A percentile compares a stretch with the other conserved stretches of the same genome.
Evolutionary conservation across 2,113 vertebrate species (phyloP).

Genomic region (Pelecanoides urinatrix): DNA sequence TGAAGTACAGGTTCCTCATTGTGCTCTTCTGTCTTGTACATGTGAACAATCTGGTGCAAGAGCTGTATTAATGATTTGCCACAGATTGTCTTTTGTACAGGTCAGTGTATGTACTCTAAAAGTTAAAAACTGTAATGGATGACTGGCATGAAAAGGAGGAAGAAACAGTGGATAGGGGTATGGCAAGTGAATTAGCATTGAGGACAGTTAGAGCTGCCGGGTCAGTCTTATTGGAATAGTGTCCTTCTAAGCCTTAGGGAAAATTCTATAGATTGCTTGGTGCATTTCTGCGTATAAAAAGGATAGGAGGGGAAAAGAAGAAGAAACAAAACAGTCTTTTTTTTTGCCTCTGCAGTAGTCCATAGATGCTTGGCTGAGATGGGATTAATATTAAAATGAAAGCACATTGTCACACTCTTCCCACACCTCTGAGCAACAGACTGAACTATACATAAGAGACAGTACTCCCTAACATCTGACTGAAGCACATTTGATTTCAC

Average conservation of each 20-base stretch:
- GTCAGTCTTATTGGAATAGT: neutral
- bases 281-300: neutral
- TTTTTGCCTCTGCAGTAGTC: neutral
- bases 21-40: neutral
- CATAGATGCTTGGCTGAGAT: constrained; percentile 43
- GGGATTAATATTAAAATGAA: constrained; percentile 65
- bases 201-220: neutral
- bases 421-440: constrained; percentile 31
- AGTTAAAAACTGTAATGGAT: neutral
- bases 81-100: neutral
- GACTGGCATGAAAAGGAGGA: neutral
- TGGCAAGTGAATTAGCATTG: neutral
- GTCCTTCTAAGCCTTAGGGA: neutral
- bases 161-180: neutral
- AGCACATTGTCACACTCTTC: constrained; percentile 51
- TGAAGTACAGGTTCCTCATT: neutral
- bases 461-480: constrained; percentile 40
- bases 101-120: neutral
- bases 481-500: constrained; percentile 17
- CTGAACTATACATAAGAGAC: constrained; percentile 22
- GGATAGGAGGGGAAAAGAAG: neutral
- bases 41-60: neutral
- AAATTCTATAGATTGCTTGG: neutral
- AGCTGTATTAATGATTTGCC: neutral
- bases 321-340: neutral